Percentiles rank a stretch among this genome's conserved stretches.
These are phyloP conservation scores for Ranitomeya variabilis DNA, from an alignment of 2,113 vertebrate species.

Conservation along the genomic window DNA sequence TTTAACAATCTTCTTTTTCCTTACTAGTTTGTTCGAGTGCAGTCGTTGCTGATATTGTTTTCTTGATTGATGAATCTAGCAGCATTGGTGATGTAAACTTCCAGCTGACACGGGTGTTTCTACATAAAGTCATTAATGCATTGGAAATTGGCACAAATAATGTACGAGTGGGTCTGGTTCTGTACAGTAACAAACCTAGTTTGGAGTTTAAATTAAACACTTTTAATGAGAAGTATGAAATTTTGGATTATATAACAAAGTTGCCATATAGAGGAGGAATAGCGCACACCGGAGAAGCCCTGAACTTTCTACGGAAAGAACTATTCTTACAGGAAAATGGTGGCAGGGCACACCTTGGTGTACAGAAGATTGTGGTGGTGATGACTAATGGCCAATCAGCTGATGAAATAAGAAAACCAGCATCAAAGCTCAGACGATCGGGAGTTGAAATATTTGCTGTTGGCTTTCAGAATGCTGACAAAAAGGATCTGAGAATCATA, in stretches of 20 bases:
- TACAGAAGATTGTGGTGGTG: slow-evolving; percentile 79
- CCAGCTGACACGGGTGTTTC: slow-evolving; percentile 72
- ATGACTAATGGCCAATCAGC: slow-evolving; percentile 76
- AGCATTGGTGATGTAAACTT: slow-evolving; percentile 70
- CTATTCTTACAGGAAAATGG: slow-evolving; percentile 70
- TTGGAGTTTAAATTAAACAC: slow-evolving; percentile 73
- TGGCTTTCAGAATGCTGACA: slow-evolving; percentile 69
- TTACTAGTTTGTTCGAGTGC: slow-evolving; percentile 74
- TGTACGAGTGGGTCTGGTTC: slow-evolving; percentile 76
- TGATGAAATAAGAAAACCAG: slow-evolving; percentile 68
- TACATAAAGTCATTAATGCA: slow-evolving; percentile 71
- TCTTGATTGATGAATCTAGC: slow-evolving; percentile 80
- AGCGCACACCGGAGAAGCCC: slow-evolving; percentile 70
- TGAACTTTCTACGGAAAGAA: slow-evolving; percentile 69
- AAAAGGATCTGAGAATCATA: slow-evolving; percentile 68
- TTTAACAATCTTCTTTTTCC: slow-evolving; percentile 48
- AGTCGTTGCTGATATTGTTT: slow-evolving; percentile 77
- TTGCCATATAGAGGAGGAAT: slow-evolving; percentile 72
- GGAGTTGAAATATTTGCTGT: slow-evolving; percentile 75
- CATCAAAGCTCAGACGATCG: slow-evolving; percentile 66
- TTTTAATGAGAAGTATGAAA: slow-evolving; percentile 67
- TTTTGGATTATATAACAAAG: slow-evolving; percentile 76
- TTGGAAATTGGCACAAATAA: slow-evolving; percentile 63
- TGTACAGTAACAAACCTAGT: slow-evolving; percentile 66
- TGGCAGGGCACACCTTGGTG: slow-evolving; percentile 67